phyloP scores from a whole-genome alignment of 2,113 vertebrate genomes.

The Dolichotis patagonum region DNA sequence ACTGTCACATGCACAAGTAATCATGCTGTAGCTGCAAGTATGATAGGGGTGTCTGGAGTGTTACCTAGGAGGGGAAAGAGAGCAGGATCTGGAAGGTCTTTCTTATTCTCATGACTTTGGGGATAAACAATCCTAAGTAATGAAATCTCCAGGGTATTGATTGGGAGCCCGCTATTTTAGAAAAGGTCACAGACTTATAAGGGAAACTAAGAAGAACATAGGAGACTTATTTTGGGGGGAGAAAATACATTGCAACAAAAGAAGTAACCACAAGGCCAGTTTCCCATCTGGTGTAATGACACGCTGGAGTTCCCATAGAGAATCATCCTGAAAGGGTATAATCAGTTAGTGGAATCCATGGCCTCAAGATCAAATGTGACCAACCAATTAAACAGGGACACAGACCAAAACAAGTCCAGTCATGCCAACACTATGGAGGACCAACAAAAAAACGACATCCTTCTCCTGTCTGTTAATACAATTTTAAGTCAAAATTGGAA shows the following conservation, averaged over 20 bases:
- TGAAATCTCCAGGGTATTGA: conserved; percentile 37
- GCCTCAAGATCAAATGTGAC: conserved; percentile 4
- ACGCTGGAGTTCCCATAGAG: neutral
- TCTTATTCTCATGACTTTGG: neutral
- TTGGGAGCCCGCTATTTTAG: neutral
- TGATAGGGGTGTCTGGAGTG: neutral
- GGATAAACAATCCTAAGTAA: conserved; percentile 20
- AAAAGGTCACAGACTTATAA: conserved; percentile 42
- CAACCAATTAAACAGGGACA: neutral
- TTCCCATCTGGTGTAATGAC: neutral
- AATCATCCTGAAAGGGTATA: neutral
- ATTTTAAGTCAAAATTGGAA: neutral
- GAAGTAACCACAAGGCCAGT: neutral
- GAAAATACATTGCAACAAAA: neutral
- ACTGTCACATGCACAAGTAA: neutral
- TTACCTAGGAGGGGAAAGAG: neutral
- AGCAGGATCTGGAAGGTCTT: neutral
- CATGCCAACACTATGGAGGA: neutral
- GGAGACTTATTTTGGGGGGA: neutral
- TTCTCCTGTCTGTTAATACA: neutral
- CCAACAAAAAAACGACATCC: neutral
- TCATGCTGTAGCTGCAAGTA: neutral
- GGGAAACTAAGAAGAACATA: neutral
- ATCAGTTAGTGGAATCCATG: neutral
- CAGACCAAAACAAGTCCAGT: neutral